A percentile compares a stretch with the other conserved stretches of the same genome.
These are phyloP conservation scores for Laterallus jamaicensis DNA, from an alignment of 2,113 vertebrate genomes.

Conservation along the genomic window DNA sequence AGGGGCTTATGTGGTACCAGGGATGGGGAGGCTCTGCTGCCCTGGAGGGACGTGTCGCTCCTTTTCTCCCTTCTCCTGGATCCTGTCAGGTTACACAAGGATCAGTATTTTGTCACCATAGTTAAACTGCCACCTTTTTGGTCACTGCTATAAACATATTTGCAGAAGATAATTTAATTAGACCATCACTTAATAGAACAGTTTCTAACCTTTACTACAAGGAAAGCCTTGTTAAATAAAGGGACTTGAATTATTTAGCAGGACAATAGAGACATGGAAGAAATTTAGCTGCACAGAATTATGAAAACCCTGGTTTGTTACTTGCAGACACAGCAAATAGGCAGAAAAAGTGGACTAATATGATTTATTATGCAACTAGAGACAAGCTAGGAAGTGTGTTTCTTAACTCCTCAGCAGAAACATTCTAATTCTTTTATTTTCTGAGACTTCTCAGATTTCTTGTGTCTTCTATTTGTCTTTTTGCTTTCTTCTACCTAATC, in stretches of 20 bases:
- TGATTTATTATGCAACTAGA: not conserved
- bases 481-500: not conserved
- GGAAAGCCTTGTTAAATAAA: not conserved
- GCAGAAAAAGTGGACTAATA: not conserved
- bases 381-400: not conserved
- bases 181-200: not conserved
- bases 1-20: rapidly evolving
- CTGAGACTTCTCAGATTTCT: not conserved
- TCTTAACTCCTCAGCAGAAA: not conserved
- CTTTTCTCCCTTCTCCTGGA: too few relatives aligned
- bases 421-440: not conserved
- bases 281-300: not conserved
- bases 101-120: not conserved
- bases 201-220: not conserved
- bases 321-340: not conserved
- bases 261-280: not conserved
- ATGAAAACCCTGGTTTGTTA: not conserved
- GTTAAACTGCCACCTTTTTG: not conserved
- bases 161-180: not conserved
- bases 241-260: not conserved
- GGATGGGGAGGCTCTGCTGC: rapidly evolving
- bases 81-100: rapidly evolving
- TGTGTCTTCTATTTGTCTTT: not conserved
- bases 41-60: too few relatives aligned
- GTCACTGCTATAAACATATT: not conserved